Evolutionary conservation across 2,888 invertebrate species (phyloP).

Genomic region (Chesias legatella): DNA sequence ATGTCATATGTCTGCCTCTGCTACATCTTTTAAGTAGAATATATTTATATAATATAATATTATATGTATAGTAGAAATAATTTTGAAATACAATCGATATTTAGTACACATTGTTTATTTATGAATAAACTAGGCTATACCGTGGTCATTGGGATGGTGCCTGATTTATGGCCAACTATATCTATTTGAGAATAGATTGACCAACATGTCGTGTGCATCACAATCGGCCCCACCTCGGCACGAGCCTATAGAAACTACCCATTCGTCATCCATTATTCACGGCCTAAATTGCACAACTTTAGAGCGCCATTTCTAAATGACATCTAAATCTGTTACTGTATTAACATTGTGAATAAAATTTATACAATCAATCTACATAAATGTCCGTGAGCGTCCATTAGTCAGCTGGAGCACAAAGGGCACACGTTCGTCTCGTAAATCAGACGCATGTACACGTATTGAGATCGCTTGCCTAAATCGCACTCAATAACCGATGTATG

Average conservation of each 20-base stretch:
- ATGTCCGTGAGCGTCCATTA: conserved; percentile 81
- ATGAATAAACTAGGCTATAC: conserved; percentile 14
- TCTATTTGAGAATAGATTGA: conserved; percentile 28
- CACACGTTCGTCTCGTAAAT: conserved; percentile 80
- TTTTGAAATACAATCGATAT: conserved; percentile 7
- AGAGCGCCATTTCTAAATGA: conserved; percentile 81
- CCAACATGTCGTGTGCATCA: conserved; percentile 43
- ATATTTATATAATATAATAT: too few relatives aligned
- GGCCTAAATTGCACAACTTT: conserved; percentile 80
- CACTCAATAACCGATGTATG: conserved; percentile 65
- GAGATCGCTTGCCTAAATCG: conserved; percentile 75
- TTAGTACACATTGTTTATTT: conserved; percentile 18
- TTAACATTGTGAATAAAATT: conserved; percentile 81
- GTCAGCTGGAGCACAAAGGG: conserved; percentile 78
- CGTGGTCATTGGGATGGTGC: conserved; percentile 30
- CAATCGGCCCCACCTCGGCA: conserved; percentile 70
- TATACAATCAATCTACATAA: conserved; percentile 81
- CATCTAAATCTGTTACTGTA: conserved; percentile 81
- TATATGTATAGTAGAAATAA: too few relatives aligned
- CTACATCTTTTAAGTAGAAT: too few relatives aligned
- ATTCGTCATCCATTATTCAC: conserved; percentile 80
- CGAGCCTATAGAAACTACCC: conserved; percentile 67
- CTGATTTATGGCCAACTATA: conserved; percentile 28
- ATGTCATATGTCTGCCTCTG: too few relatives aligned
- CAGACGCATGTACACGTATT: conserved; percentile 73